Evolutionary conservation across 2,797 vertebrate genomes (phyloP).

Genomic region (Mico argentatus): DNA sequence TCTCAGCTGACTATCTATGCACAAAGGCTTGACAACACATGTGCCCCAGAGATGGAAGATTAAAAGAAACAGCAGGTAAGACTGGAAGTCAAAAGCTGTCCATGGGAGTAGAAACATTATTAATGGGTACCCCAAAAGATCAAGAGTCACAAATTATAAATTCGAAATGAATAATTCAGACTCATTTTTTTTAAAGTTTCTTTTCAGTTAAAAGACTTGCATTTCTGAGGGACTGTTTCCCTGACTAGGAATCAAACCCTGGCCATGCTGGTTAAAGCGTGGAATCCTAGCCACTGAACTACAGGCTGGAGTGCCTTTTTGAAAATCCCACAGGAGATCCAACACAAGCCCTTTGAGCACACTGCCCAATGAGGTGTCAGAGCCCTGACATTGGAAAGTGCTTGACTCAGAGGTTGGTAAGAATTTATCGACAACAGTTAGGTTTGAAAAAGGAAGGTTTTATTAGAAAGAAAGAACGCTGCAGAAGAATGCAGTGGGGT

Average conservation of each 20-base stretch:
- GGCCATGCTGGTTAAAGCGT: not conserved
- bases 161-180: not conserved
- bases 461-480: not conserved
- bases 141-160: not conserved
- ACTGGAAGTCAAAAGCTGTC: not conserved
- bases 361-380: not conserved
- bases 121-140: not conserved
- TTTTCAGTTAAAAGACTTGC: not conserved
- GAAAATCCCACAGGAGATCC: not conserved
- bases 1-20: not conserved
- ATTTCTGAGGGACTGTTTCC: not conserved
- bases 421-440: not conserved
- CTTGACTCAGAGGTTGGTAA: not conserved
- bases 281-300: not conserved
- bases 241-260: not conserved
- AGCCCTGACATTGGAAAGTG: not conserved
- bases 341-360: not conserved
- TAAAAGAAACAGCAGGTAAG: not conserved
- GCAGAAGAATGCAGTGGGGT: not conserved
- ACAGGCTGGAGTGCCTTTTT: not conserved
- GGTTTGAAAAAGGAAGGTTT: not conserved
- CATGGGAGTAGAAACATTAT: not conserved
- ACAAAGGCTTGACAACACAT: not conserved
- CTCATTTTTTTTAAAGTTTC: not conserved
- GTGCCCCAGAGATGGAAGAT: not conserved